phyloP scores from a whole-genome alignment of 2,113 vertebrate species.

The Campylomormyrus tamandua region DNA sequence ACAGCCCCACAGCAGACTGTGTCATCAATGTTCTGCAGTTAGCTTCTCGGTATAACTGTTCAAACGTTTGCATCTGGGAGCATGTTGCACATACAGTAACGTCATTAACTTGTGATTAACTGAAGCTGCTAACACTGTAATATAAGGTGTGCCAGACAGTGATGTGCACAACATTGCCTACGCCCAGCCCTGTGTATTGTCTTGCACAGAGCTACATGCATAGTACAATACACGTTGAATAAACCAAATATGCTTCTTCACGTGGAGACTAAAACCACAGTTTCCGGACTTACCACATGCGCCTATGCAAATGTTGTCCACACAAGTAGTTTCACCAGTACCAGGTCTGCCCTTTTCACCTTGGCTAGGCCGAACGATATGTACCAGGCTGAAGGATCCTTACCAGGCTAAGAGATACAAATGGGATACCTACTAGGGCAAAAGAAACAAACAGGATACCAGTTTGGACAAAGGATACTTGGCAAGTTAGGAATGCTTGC shows the following conservation, averaged over 20 bases:
- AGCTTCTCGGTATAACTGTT: not conserved
- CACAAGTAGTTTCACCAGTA: not conserved
- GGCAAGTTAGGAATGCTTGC: not conserved
- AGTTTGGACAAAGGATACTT: not conserved
- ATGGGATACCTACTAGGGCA: not conserved
- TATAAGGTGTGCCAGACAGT: not conserved
- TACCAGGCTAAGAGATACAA: not conserved
- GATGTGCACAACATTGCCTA: not conserved
- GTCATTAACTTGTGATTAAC: not conserved
- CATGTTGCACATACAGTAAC: not conserved
- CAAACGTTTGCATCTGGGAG: not conserved
- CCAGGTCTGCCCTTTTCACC: not conserved
- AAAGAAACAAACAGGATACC: not conserved
- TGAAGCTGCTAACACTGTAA: not conserved
- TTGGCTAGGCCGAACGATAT: not conserved
- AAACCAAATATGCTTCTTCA: not conserved
- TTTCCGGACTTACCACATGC: not conserved
- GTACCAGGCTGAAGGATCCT: not conserved
- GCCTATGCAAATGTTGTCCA: not conserved
- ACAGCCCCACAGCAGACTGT: not conserved
- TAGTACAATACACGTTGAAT: not conserved
- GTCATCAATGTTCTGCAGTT: not conserved
- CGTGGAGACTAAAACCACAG: not conserved
- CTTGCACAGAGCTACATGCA: not conserved
- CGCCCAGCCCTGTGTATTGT: not conserved